Percentiles rank a stretch among this genome's conserved stretches.
Evolutionary conservation across 2,113 vertebrate genomes (phyloP).

Genomic region (Grammomys surdaster): DNA sequence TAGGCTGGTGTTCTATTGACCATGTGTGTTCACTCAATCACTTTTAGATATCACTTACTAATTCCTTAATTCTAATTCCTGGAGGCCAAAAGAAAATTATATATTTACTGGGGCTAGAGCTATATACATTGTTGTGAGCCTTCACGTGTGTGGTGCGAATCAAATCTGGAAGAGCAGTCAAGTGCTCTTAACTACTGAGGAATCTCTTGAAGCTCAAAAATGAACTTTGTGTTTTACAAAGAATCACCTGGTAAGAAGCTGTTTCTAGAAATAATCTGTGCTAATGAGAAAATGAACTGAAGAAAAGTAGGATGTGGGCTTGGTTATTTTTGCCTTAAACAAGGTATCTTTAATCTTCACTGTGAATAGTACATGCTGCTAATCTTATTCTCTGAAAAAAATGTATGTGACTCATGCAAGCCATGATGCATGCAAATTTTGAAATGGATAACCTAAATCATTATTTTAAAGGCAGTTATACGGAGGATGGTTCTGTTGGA

Average conservation of each 20-base stretch:
- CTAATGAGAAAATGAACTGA: conserved; percentile 78
- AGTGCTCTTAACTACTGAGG: background rate
- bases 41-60: background rate
- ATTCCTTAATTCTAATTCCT: background rate
- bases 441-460: background rate
- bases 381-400: background rate
- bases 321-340: conserved; percentile 64
- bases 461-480: background rate
- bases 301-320: conserved; percentile 16
- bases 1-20: background rate
- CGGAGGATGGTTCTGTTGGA: background rate
- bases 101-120: background rate
- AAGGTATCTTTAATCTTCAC: conserved; percentile 42
- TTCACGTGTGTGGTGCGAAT: background rate
- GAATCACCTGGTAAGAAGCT: conserved; percentile 25
- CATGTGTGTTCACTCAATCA: background rate
- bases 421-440: background rate
- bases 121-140: background rate
- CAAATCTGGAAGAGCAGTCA: background rate
- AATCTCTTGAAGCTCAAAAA: background rate
- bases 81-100: no score
- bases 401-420: background rate
- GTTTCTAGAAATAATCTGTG: conserved; percentile 69
- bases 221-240: conserved; percentile 60
- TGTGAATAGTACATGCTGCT: conserved; percentile 1